Evolutionary conservation across 1,140 invertebrate genomes (phyloP), one percentile per base, ranked within the genome.

Genomic region (Apis florea): DNA sequence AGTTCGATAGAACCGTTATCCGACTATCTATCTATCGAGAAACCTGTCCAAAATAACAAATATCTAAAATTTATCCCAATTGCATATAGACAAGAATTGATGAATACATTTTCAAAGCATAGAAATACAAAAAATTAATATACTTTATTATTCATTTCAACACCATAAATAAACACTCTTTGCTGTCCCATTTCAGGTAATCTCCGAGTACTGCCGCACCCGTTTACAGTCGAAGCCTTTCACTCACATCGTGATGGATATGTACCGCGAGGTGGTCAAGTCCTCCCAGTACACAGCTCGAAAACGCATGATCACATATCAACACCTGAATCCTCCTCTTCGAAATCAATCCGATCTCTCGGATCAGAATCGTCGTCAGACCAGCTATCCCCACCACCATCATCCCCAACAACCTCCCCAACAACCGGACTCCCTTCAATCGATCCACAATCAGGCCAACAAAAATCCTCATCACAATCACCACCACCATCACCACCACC

Each of bases 171-270:
- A 40, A 40, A 40, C 31, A 40, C 31, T 40, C 5, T 58, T 2
- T 58, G 12, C n/a, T 31, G 81, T 13, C 24, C 5, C 40, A 9
- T 93, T 92, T 4, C 89, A 95, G 95, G 94, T 95, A 49, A 95
- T 95, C 84, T 95, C 95, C 1, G 94, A 95, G 67, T 95, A 95
- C 83, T 95, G 95, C 84, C 94, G 94, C 59, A 94, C 92, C 31
- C 91, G 94, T 47, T 86, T 94, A 66, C 94, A 95, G 82, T 93
- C 93, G 40, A 92, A 94, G 66, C 95, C 95, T 3, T 95, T 95
- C 88, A 95, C 95, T 0, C 95, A 95, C 84, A 94, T 95, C 21
- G 94, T 95, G 4, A 95, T 95, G 95, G 95, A 95, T 84, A 93
- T 95, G 89, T 95, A 95, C 78, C 92, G 94, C 47, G 95, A 95